Percentiles rank a stretch among this genome's conserved stretches.
Evolutionary conservation across 2,797 vertebrate genomes (phyloP).

Genomic region (Eidolon dupreanum): DNA sequence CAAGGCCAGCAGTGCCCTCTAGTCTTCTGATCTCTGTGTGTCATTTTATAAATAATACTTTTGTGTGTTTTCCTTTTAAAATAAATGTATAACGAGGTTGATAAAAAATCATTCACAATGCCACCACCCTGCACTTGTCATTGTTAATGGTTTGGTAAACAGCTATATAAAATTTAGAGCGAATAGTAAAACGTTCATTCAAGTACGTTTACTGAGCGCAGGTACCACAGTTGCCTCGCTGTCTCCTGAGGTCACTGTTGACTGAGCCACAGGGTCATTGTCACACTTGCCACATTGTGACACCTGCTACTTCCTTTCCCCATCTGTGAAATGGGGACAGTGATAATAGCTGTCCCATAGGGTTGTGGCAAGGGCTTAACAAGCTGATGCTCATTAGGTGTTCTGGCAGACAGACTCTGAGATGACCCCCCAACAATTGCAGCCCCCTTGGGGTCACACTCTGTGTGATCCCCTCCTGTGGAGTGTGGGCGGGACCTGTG

Average conservation of each 20-base stretch:
- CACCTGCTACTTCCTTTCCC: neutral
- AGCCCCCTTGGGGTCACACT: neutral
- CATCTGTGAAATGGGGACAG: neutral
- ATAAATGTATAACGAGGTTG: neutral
- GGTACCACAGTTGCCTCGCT: rapidly evolving
- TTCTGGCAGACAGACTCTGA: neutral
- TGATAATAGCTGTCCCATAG: too few relatives aligned
- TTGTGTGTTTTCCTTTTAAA: neutral
- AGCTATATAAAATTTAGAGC: neutral
- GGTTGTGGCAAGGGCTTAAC: neutral
- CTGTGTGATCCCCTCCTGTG: neutral
- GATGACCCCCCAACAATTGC: too few relatives aligned
- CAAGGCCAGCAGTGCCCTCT: neutral
- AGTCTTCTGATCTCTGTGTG: neutral
- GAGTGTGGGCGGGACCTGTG: neutral
- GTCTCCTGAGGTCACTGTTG: too few relatives aligned
- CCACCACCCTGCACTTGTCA: neutral
- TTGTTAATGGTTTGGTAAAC: neutral
- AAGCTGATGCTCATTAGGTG: neutral
- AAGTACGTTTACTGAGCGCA: neutral
- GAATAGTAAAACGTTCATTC: neutral
- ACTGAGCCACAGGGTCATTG: neutral
- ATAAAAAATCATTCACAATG: neutral
- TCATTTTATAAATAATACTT: neutral
- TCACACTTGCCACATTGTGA: too few relatives aligned